These are phyloP conservation scores for Dryococelus australis DNA, from an alignment of 2,888 invertebrate species.

Conservation along the genomic window DNA sequence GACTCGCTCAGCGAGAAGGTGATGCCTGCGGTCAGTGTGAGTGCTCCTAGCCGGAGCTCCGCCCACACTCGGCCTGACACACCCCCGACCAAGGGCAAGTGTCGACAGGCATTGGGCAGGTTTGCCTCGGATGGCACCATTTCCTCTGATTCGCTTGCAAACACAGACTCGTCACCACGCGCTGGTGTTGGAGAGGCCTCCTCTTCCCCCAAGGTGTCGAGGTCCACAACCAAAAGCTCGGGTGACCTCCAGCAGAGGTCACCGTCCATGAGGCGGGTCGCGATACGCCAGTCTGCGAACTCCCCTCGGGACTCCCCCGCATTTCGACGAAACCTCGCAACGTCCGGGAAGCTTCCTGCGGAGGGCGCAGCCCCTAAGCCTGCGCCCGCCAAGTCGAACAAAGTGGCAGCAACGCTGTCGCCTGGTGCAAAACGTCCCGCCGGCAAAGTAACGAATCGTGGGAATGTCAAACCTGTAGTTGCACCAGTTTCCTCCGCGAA, in stretches of 20 bases:
- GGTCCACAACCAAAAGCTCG: background rate
- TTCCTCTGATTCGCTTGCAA: slow-evolving; percentile 59
- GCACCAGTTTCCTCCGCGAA: background rate
- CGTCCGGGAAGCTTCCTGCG: background rate
- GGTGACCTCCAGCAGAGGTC: slow-evolving; percentile 27
- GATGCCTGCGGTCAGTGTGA: slow-evolving; percentile 31
- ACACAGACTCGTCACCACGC: slow-evolving; percentile 51
- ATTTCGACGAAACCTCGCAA: slow-evolving; percentile 45
- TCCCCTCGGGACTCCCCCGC: slow-evolving; percentile 53
- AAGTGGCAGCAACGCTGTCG: background rate
- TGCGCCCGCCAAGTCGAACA: slow-evolving; percentile 5
- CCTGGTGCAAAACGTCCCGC: background rate
- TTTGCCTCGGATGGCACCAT: slow-evolving; percentile 54
- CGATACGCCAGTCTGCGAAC: slow-evolving; percentile 40
- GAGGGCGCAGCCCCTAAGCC: background rate
- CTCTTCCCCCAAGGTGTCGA: slow-evolving; percentile 22
- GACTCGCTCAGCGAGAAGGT: slow-evolving; percentile 55
- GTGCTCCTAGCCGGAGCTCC: slow-evolving; percentile 36
- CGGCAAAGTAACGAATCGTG: background rate
- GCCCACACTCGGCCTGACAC: slow-evolving; percentile 38
- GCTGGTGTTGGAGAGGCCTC: slow-evolving; percentile 36
- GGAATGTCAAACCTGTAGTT: background rate
- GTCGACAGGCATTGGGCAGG: slow-evolving; percentile 34
- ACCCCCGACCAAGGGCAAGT: slow-evolving; percentile 34
- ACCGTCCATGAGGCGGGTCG: slow-evolving; percentile 27